Evolutionary conservation across 2,888 invertebrate species (phyloP), one percentile per base, ranked within the genome.

Genomic region (Papilio elwesi): DNA sequence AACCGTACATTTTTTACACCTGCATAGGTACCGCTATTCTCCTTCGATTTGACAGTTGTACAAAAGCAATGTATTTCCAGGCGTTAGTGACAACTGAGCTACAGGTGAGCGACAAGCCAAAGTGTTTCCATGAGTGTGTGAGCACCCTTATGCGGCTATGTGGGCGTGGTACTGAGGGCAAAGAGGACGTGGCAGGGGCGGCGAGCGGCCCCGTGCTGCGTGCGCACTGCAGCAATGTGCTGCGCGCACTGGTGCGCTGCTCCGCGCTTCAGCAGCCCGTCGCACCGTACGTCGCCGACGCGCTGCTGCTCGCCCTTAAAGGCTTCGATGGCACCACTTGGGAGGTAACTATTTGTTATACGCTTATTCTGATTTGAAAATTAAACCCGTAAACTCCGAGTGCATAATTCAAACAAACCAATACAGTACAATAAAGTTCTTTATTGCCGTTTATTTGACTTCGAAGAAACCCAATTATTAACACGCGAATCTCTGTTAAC

Each of bases 191-290:
- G 96, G 0, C 7, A 47, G 9, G 11, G 8, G 96, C 36, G 16
- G 8, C 10, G 51, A 26, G 26, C 71, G 13, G 57, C 43, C 16
- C 65, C 36, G 95, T 95, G 73, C 92, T 95, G 0, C 94, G 96
- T 74, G 95, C 96, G 49, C 99, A 98, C 89, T 95, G 97, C n/a
- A 88, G 98, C 79, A 98, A 99, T 88, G 97, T 98, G 70, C 90
- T 99, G 77, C 94, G 98, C 77, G 96, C 97, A 0, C 87, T 99
- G 55, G 97, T 96, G 84, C 95, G 97, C 51, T 96, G 97, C 87
- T 95, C 97, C 4, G 94, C 96, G 77, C 93, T 99, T 55, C 96
- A 96, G 13, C 97, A 97, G 16, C 77, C 80, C 6, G 82, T 81
- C 7, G 84, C 83, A n/a, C 73, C 95, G 6, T 97, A 95, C 87